Base-by-base conservation (phyloP, 2,888 invertebrate species). In the Strigamia transsilvanica region DNA sequence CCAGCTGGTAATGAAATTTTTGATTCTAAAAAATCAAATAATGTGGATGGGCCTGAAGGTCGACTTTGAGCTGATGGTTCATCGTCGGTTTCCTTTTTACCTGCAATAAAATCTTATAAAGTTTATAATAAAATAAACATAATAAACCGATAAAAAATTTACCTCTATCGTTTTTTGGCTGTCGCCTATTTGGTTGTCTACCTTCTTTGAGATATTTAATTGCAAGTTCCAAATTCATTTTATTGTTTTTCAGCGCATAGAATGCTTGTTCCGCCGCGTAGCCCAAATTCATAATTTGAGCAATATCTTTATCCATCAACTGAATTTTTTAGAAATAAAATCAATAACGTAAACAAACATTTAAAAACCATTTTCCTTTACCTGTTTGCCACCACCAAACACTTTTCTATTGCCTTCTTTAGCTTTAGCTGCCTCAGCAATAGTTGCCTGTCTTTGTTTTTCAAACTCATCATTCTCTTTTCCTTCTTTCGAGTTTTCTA, bases 391-490 rank as follows among this genome's bases (percentile, higher is more conserved):
- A 41, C 86, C 86, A 27, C 87, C 87, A 85, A 87, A 87, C 13
- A 86, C 85, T 84, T 86, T 86, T 73, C 85, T 85, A 18, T 85
- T 85, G 38, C 86, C 87, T 77, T 86, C 86, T 83, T 88, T 88
- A 13, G 87, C 87, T 85, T 93, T 93, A 78, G 94, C 91, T 46
- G 95, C 96, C 87, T 95, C 95, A 15, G 95, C 95, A 85, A 97
- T 96, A 0, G 95, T 95, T 84, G 94, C 96, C 87, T 93, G 93
- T 83, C 97, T 91, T 87, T 95, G 95, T n/a, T 93, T 91, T 87
- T 96, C 95, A 89, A 97, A 97, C 87, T 95, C 96, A 0, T 91
- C 91, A 88, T 94, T 93, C 84, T 94, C 94, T 86, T 92, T 92
- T 13, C 87, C 87, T 84, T 93, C 92, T 82, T 84, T 82, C 6